Evolutionary conservation across 1,140 invertebrate genomes (phyloP), one percentile per base, ranked within the genome.

Genomic region (Adoxophyes honmai): DNA sequence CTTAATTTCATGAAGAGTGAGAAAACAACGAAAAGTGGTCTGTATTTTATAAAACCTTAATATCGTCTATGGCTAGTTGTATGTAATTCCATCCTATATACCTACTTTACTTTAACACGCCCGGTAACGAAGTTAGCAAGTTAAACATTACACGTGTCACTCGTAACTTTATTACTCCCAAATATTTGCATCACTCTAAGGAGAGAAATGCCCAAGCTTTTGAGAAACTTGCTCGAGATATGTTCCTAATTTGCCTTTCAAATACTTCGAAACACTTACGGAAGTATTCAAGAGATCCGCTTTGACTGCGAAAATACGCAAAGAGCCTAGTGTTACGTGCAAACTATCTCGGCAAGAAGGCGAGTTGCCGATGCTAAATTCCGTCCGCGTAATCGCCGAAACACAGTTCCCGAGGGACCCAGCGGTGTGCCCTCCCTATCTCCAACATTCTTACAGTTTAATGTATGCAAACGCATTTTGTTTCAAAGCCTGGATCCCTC

Each of bases 391-490:
- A 85, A 88, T 88, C 85, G 83, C 77, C 81, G 69, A 83, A 88
- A 86, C 83, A 82, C 72, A 73, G 66, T 80, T 61, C 81, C 75
- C 78, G 6, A 59, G 79, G 71, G 79, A 79, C 73, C 68, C 70
- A 57, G 39, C 62, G 60, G 71, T 72, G 77, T 78, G 78, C 76
- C 72, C 79, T 73, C 74, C 74, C 75, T 84, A 85, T 86, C 78
- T 86, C 71, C 68, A 75, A 85, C 85, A 88, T 88, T 86, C 85
- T 86, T 86, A 88, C 73, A 84, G 75, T 86, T 88, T 85, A 88
- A 88, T 86, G 76, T 88, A 88, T 88, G 85, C 84, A 87, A 87
- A 87, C 84, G 84, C 85, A 88, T 86, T 88, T 88, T 88, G 85
- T 88, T 88, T 85, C 85, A 86, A 88, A 88, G 83, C 78, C 76